Evolutionary conservation across 2,113 vertebrate species (phyloP).

Genomic region (Chaetops frenatus): DNA sequence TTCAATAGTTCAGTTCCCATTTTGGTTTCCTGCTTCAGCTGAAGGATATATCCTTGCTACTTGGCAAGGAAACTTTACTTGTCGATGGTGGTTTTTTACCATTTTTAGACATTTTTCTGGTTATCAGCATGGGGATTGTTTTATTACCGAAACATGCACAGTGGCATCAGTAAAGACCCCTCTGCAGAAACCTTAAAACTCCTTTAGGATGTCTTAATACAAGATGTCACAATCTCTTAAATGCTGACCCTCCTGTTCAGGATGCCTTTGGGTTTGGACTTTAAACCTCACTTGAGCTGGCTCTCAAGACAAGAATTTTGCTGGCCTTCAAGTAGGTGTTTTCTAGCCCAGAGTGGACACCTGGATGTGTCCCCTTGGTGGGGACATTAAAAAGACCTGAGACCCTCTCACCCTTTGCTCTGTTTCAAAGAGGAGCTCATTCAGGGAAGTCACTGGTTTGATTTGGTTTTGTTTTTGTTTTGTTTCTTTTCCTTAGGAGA

Average conservation of each 20-base stretch:
- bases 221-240: not conserved
- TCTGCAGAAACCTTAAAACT: not conserved
- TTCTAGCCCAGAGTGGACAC: not conserved
- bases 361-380: not conserved
- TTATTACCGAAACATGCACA: not conserved
- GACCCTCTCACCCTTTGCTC: not conserved
- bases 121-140: not conserved
- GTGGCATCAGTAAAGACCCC: rapidly evolving
- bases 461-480: not conserved
- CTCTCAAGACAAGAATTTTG: not conserved
- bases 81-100: not conserved
- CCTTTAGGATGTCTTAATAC: not conserved
- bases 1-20: not conserved
- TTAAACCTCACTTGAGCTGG: not conserved
- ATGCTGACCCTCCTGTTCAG: not conserved
- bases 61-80: not conserved
- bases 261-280: not conserved
- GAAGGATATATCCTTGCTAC: not conserved
- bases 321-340: not conserved
- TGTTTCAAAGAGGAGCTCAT: not conserved
- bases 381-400: not conserved
- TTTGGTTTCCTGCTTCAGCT: not conserved
- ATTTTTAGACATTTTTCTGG: not conserved
- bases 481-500: not conserved
- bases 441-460: not conserved